phyloP scores from a whole-genome alignment of 1,140 invertebrate genomes.

The Bradysia coprophila region DNA sequence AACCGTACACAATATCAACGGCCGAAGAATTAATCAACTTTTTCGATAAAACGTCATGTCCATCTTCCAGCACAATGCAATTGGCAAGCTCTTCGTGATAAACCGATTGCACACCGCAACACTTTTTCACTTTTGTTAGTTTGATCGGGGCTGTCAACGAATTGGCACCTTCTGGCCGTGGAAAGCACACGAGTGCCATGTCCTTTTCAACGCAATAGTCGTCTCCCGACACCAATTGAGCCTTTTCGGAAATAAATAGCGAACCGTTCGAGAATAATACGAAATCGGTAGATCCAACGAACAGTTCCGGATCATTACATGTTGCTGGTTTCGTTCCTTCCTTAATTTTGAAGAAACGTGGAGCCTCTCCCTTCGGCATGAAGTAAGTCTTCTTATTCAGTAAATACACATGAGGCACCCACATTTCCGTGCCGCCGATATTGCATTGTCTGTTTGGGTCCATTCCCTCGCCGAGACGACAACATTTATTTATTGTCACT shows the following conservation, averaged over 20 bases:
- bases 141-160: conserved; percentile 14
- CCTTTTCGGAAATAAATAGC: conserved; percentile 24
- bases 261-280: conserved; percentile 33
- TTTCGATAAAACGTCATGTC: conserved; percentile 22
- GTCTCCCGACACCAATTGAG: conserved; percentile 18
- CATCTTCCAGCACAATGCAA: conserved; percentile 23
- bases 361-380: conserved; percentile 10
- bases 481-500: conserved; percentile 20
- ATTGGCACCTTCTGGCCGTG: conserved; percentile 17
- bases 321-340: conserved; percentile 11
- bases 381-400: conserved; percentile 13
- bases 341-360: conserved; percentile 14
- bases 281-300: conserved; percentile 8
- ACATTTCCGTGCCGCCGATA: conserved; percentile 12
- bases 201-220: conserved; percentile 38
- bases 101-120: conserved; percentile 32
- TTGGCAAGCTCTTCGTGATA: conserved; percentile 31
- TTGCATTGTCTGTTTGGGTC: conserved; percentile 12
- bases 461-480: conserved; percentile 16
- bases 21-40: conserved; percentile 15
- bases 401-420: conserved; percentile 17
- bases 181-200: conserved; percentile 33
- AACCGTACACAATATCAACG: conserved; percentile 24
- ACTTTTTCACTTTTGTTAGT: conserved; percentile 27
- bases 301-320: conserved; percentile 1